Evolutionary conservation across 2,113 vertebrate genomes (phyloP), one percentile per base, ranked within the genome.

Genomic region (Alectura lathami): DNA sequence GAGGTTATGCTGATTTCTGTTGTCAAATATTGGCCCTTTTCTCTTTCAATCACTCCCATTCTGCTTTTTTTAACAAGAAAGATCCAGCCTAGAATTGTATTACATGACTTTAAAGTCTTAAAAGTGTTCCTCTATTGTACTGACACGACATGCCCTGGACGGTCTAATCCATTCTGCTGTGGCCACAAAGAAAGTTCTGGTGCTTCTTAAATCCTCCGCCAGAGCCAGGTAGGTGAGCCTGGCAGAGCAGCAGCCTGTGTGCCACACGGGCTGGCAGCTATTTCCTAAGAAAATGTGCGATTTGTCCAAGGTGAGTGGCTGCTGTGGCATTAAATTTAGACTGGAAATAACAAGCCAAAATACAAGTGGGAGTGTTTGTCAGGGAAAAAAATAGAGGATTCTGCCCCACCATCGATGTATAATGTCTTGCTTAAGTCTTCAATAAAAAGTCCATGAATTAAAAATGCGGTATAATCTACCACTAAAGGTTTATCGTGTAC

Each of bases 1-100:
- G 98, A 98, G 98, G 98, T 98, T 98, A 98, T 98, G 97, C 98
- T 98, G 98, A 98, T 98, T 98, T 98, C 97, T 98, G 98, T 98
- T 98, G 98, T 98, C 98, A 98, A 98, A 98, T 98, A 98, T 98
- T 98, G 97, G 97, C 96, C 96, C 97, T 95, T 98, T 98, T 98
- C 96, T 98, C 96, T 98, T 97, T 97, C 96, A 97, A 97, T 98
- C 97, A 98, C 98, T 97, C 94, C 97, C 96, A 96, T 98, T 98
- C 97, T 96, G 54, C 97, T 97, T 97, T 97, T 97, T 96, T 97
- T 92, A 97, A 97, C 97, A 97, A 97, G 97, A 98, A 97, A 97
- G 96, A 97, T 97, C 94, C 96, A 98, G 97, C 93, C 97, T 95
- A 97, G 98, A 97, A 98, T 98, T 98, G 98, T 97, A 98, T 98